phyloP scores from a whole-genome alignment of 2,797 vertebrate species.

The Siniperca scherzeri region DNA sequence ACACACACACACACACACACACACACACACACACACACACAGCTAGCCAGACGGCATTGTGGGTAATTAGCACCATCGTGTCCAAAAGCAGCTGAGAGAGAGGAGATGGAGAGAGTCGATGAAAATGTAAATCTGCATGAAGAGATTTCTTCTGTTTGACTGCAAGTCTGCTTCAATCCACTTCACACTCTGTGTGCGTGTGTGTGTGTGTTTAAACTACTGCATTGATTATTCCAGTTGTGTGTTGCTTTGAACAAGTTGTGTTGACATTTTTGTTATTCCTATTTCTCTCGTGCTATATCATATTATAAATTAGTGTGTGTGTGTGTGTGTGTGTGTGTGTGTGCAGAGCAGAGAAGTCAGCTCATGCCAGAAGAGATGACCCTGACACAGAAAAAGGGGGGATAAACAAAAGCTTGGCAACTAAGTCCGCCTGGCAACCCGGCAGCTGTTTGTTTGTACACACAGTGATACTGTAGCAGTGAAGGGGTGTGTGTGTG shows the following conservation, averaged over 20 bases:
- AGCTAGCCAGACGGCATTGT: slow-evolving; percentile 47
- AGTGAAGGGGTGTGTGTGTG: slow-evolving; percentile 3
- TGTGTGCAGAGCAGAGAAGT: background rate
- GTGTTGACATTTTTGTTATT: background rate
- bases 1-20: slow-evolving; percentile 15
- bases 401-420: slow-evolving; percentile 60
- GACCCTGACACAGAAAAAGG: slow-evolving; percentile 62
- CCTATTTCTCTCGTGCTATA: background rate
- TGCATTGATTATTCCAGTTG: slow-evolving; percentile 8
- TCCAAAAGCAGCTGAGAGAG: slow-evolving; percentile 43
- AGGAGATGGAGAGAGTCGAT: slow-evolving; percentile 20
- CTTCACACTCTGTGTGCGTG: slow-evolving; percentile 16
- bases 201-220: background rate
- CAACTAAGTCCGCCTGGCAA: slow-evolving; percentile 44
- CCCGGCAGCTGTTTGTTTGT: slow-evolving; percentile 57
- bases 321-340: slow-evolving; percentile 16
- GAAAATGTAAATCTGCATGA: slow-evolving; percentile 51
- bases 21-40: slow-evolving; percentile 17
- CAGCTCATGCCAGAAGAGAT: slow-evolving; percentile 39
- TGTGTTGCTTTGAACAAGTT: background rate
- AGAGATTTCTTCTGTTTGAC: slow-evolving; percentile 50
- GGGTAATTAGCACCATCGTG: slow-evolving; percentile 67
- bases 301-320: background rate
- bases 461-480: slow-evolving; percentile 29
- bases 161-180: slow-evolving; percentile 20